phyloP scores from a whole-genome alignment of 2,888 invertebrate species.

The Nesidiocoris tenuis region DNA sequence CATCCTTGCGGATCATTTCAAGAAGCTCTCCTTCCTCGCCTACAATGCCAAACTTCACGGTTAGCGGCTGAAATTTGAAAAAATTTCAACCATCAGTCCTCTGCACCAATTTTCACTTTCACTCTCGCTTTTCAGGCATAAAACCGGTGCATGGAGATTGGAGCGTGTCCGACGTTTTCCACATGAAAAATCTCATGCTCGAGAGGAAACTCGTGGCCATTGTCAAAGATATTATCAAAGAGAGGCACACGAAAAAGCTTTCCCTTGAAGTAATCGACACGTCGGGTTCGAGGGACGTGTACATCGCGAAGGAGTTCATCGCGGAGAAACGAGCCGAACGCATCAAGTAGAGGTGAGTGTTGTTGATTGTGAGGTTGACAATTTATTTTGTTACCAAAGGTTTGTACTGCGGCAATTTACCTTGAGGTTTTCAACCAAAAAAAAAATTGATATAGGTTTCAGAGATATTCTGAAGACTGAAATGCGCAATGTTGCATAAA shows the following conservation, averaged over 20 bases:
- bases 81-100: not conserved
- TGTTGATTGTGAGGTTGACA: too few species aligned
- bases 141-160: constrained; percentile 26
- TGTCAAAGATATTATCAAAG: constrained; percentile 22
- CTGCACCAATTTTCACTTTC: not conserved
- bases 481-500: too few species aligned
- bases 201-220: constrained; percentile 10
- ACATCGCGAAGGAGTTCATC: constrained; percentile 18
- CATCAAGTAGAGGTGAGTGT: too few species aligned
- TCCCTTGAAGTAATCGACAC: constrained; percentile 35
- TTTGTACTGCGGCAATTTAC: too few species aligned
- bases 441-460: too few species aligned
- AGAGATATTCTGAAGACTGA: too few species aligned
- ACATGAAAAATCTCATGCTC: constrained; percentile 1
- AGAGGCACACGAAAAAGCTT: not conserved
- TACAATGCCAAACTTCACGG: constrained; percentile 32
- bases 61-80: not conserved
- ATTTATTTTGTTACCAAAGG: too few species aligned
- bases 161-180: constrained; percentile 12
- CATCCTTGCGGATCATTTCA: constrained; percentile 11
- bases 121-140: constrained; percentile 9
- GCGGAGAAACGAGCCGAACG: constrained; percentile 18
- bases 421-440: too few species aligned
- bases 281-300: constrained; percentile 10
- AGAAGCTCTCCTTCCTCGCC: constrained; percentile 23